phyloP scores from a whole-genome alignment of 2,888 invertebrate species.

The Chrysodeixis includens region DNA sequence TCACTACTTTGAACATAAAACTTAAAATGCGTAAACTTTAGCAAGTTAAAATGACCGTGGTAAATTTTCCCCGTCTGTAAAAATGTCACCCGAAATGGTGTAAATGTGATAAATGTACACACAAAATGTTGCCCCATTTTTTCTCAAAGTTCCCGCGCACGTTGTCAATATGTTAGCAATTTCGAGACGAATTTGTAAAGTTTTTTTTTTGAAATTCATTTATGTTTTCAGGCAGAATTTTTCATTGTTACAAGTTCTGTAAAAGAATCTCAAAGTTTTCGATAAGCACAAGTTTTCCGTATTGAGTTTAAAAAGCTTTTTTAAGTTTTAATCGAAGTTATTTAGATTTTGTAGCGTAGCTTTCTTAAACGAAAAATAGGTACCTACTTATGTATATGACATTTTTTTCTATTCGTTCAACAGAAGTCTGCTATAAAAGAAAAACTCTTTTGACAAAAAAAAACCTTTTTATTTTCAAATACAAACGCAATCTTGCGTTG shows the following conservation, averaged over 20 bases:
- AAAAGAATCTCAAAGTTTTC: neutral
- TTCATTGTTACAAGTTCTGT: neutral
- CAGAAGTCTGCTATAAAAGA: neutral
- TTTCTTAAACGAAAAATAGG: too few species aligned
- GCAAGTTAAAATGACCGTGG: constrained; percentile 4
- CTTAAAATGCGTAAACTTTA: neutral
- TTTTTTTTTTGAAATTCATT: neutral
- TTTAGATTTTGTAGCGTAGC: too few species aligned
- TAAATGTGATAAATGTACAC: constrained; percentile 27
- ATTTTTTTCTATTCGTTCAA: neutral
- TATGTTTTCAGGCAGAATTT: neutral
- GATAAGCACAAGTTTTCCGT: neutral
- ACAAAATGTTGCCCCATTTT: neutral
- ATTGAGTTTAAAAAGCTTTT: too few species aligned
- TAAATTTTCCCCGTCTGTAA: constrained; percentile 5
- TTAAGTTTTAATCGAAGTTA: too few species aligned
- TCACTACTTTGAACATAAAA: too few species aligned
- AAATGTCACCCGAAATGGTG: constrained; percentile 34
- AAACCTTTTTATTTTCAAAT: too few species aligned
- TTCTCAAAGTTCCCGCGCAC: neutral
- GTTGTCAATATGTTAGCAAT: neutral
- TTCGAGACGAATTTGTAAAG: neutral
- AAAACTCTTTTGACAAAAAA: neutral
- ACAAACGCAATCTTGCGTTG: constrained; percentile 5
- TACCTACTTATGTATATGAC: too few species aligned